phyloP scores from a whole-genome alignment of 53 echinoderm and acorn worm genomes.

The Arbacia lixula region DNA sequence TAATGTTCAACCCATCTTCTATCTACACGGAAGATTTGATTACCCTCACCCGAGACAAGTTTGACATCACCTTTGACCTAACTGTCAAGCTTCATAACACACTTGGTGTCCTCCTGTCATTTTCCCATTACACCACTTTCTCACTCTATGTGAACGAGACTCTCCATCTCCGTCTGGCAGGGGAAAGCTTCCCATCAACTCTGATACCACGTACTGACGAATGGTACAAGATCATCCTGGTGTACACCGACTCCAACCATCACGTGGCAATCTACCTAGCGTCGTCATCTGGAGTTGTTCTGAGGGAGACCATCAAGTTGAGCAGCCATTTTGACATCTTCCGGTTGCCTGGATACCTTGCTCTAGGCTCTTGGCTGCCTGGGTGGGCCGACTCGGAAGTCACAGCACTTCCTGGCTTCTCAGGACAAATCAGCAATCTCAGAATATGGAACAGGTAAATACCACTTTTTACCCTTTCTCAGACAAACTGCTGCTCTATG shows the following conservation, averaged over 20 bases:
- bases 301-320: conserved; percentile 55
- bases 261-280: conserved; percentile 77
- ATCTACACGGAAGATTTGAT: conserved; percentile 62
- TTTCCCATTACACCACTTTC: conserved; percentile 74
- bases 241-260: conserved; percentile 63
- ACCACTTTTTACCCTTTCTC: background rate
- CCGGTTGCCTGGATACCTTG: conserved; percentile 72
- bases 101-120: conserved; percentile 79
- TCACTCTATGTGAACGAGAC: conserved; percentile 64
- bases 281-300: conserved; percentile 50
- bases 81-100: conserved; percentile 60
- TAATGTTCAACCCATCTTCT: conserved; percentile 64
- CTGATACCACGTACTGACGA: conserved; percentile 58
- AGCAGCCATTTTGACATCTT: conserved; percentile 51
- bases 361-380: conserved; percentile 87
- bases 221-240: conserved; percentile 81
- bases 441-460: conserved; percentile 79
- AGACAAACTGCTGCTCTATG: too few relatives aligned
- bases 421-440: conserved; percentile 78
- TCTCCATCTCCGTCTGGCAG: conserved; percentile 65
- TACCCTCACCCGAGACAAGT: conserved; percentile 36
- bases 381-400: conserved; percentile 53
- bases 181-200: conserved; percentile 60
- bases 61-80: conserved; percentile 77
- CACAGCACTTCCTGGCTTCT: conserved; percentile 63